Conservation (phyloP, 2,113 vertebrate species). For the Ciconia stormi region DNA sequence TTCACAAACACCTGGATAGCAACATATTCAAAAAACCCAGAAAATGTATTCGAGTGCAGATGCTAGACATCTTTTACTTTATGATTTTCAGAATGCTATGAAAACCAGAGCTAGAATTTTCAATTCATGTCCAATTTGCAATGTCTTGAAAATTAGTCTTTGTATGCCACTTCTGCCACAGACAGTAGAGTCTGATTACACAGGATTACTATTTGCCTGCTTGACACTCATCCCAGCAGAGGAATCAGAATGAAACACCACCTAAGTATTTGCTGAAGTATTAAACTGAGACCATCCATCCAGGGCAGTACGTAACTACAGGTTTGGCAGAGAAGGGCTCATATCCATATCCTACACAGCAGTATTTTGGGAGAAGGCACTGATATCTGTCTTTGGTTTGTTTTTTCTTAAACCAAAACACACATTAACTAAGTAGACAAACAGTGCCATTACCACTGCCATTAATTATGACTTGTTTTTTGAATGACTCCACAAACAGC, state of each 20-base stretch:
- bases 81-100: not conserved
- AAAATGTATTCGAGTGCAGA: not conserved
- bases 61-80: not conserved
- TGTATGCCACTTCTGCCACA: not conserved
- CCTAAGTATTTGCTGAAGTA: fast-evolving
- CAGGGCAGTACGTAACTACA: not conserved
- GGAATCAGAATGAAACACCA: not conserved
- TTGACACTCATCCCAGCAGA: not conserved
- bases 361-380: not conserved
- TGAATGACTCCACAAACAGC: not conserved
- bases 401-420: not conserved
- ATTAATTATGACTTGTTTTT: not conserved
- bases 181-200: not conserved
- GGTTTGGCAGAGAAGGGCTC: not conserved
- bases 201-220: not conserved
- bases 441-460: not conserved
- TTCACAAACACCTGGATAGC: not conserved
- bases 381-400: fast-evolving
- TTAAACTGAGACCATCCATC: not conserved
- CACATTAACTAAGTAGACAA: not conserved
- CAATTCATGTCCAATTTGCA: not conserved
- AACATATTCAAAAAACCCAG: not conserved
- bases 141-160: not conserved
- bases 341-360: not conserved
- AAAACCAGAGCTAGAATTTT: not conserved